Evolutionary conservation across 2,888 invertebrate genomes (phyloP).

Genomic region (Onchidella celtica): DNA sequence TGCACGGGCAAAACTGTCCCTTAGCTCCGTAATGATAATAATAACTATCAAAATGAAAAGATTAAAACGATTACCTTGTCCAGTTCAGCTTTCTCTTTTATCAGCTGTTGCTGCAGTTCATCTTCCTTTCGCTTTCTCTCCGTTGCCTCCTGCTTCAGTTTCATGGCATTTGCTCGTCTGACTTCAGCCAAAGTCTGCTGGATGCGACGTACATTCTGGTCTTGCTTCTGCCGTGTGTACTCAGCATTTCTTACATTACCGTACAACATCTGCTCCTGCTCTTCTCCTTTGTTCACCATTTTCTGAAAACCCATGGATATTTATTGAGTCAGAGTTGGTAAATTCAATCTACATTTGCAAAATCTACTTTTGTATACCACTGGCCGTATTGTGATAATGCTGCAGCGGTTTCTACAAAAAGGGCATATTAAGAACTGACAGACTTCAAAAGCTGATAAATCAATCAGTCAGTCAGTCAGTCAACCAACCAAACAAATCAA

Average conservation of each 20-base stretch:
- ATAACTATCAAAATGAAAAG: background rate
- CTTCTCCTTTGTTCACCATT: slow-evolving; percentile 77
- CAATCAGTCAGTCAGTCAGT: too few relatives aligned
- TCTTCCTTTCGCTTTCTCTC: slow-evolving; percentile 66
- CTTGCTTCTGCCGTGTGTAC: slow-evolving; percentile 77
- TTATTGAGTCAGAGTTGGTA: too few relatives aligned
- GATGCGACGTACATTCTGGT: slow-evolving; percentile 71
- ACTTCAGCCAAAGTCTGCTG: slow-evolving; percentile 70
- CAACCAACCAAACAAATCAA: too few relatives aligned
- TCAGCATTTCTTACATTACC: slow-evolving; percentile 75
- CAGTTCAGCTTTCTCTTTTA: slow-evolving; percentile 74
- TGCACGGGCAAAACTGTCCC: too few relatives aligned
- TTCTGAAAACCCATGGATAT: too few relatives aligned
- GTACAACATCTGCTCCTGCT: slow-evolving; percentile 74
- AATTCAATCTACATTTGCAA: too few relatives aligned
- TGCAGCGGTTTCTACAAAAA: too few relatives aligned
- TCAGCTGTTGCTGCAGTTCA: slow-evolving; percentile 72
- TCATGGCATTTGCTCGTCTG: slow-evolving; percentile 69
- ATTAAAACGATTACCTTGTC: slow-evolving; percentile 69
- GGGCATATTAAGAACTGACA: too few relatives aligned
- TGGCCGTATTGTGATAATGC: too few relatives aligned
- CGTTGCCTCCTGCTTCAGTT: slow-evolving; percentile 69
- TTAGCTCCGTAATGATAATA: too few relatives aligned
- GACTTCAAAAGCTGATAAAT: too few relatives aligned
- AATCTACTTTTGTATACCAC: too few relatives aligned